phyloP scores from a whole-genome alignment of 1,140 invertebrate species.

The Sminthurides bifidus region DNA sequence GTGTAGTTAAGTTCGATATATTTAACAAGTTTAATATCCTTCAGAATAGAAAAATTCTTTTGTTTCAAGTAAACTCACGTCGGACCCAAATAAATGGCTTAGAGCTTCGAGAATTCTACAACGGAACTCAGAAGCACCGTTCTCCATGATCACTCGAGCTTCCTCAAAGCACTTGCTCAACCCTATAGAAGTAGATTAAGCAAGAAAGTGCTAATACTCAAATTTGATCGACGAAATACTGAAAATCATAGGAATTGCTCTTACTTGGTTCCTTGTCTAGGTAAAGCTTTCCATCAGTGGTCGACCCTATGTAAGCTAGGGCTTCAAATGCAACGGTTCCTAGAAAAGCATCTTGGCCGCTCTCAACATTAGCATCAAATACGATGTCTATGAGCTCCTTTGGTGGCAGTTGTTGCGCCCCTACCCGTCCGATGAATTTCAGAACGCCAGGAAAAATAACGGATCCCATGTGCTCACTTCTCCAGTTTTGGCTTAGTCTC shows the following conservation, averaged over 20 bases:
- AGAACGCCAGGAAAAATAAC: slow-evolving; percentile 25
- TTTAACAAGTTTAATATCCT: background rate
- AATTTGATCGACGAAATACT: too few relatives aligned
- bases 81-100: slow-evolving; percentile 25
- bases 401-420: slow-evolving; percentile 10
- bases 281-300: slow-evolving; percentile 22
- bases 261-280: background rate
- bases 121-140: slow-evolving; percentile 16
- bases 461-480: slow-evolving; percentile 14
- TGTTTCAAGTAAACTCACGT: slow-evolving; percentile 14
- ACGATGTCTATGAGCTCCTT: slow-evolving; percentile 18
- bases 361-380: slow-evolving; percentile 11
- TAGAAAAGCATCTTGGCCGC: slow-evolving; percentile 11
- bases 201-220: slow-evolving; percentile 4
- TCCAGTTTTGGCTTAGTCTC: slow-evolving; percentile 20
- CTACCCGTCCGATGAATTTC: slow-evolving; percentile 29
- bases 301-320: slow-evolving; percentile 26
- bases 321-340: slow-evolving; percentile 23
- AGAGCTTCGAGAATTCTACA: slow-evolving; percentile 22
- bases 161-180: slow-evolving; percentile 18
- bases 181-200: slow-evolving; percentile 4
- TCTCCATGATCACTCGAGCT: slow-evolving; percentile 15
- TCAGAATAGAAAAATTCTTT: background rate
- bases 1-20: background rate
- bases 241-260: too few relatives aligned